phyloP scores from a whole-genome alignment of 2,888 invertebrate species.

The Agrotis clavis region DNA sequence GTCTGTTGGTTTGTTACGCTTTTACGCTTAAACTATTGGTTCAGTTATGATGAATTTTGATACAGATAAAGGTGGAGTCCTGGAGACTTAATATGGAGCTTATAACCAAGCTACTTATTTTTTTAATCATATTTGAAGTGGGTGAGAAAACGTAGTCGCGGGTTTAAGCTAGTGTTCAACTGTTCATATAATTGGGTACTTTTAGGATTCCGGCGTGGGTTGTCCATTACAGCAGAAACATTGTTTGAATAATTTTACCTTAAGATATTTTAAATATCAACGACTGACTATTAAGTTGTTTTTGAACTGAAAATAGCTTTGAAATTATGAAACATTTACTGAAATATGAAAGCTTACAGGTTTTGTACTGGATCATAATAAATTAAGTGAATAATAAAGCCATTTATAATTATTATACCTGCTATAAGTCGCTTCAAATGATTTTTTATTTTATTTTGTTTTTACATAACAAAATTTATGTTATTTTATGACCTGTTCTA shows the following conservation, averaged over 20 bases:
- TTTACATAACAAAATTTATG: background rate
- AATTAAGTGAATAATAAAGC: too few species aligned
- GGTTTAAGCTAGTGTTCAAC: background rate
- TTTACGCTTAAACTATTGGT: too few species aligned
- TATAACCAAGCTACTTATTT: too few species aligned
- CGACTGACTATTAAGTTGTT: slow-evolving; percentile 1
- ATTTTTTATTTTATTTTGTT: too few species aligned
- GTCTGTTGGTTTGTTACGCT: too few species aligned
- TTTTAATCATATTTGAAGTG: too few species aligned
- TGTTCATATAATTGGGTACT: slow-evolving; percentile 34
- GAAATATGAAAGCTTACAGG: background rate
- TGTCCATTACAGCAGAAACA: slow-evolving; percentile 26
- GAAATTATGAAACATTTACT: background rate
- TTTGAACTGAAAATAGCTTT: slow-evolving; percentile 15
- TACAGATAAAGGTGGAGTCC: too few species aligned
- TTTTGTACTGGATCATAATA: background rate
- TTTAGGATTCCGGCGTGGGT: slow-evolving; percentile 19
- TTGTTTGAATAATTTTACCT: slow-evolving; percentile 34
- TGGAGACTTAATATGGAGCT: too few species aligned
- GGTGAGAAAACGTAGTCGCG: too few species aligned
- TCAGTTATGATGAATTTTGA: too few species aligned
- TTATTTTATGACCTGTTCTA: background rate
- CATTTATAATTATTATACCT: too few species aligned
- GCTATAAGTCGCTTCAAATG: too few species aligned
- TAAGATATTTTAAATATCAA: slow-evolving; percentile 11